These are phyloP conservation scores for Grantiella picta DNA, from an alignment of 2,113 vertebrate species.

Conservation along the genomic window DNA sequence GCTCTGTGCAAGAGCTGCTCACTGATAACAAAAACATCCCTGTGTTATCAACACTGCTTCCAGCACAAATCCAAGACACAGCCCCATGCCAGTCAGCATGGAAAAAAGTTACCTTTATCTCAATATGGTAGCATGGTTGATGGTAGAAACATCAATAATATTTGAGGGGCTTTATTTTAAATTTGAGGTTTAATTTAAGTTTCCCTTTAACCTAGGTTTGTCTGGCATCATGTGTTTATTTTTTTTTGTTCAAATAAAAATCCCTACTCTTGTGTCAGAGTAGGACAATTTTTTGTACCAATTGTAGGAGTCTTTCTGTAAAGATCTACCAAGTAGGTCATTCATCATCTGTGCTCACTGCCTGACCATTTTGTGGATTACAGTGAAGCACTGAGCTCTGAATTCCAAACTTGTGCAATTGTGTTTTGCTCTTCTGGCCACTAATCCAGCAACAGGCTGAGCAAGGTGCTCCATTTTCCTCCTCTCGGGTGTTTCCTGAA, in stretches of 20 bases:
- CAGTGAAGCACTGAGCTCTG: too few relatives aligned
- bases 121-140: neutral
- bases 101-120: neutral
- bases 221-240: neutral
- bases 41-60: neutral
- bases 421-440: neutral
- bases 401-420: too few relatives aligned
- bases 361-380: too few relatives aligned
- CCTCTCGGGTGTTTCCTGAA: neutral
- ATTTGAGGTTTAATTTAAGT: neutral
- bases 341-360: too few relatives aligned
- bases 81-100: accelerated
- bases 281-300: neutral
- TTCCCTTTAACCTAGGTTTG: neutral
- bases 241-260: neutral
- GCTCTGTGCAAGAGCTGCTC: neutral
- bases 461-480: neutral
- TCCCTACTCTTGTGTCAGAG: neutral
- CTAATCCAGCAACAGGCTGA: neutral
- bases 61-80: neutral
- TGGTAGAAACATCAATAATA: neutral
- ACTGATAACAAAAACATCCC: neutral
- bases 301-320: neutral
- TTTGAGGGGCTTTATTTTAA: neutral
- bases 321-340: too few relatives aligned